Conservation (phyloP, 1,140 invertebrate species). For the Scaptodrosophila lebanonensis region DNA sequence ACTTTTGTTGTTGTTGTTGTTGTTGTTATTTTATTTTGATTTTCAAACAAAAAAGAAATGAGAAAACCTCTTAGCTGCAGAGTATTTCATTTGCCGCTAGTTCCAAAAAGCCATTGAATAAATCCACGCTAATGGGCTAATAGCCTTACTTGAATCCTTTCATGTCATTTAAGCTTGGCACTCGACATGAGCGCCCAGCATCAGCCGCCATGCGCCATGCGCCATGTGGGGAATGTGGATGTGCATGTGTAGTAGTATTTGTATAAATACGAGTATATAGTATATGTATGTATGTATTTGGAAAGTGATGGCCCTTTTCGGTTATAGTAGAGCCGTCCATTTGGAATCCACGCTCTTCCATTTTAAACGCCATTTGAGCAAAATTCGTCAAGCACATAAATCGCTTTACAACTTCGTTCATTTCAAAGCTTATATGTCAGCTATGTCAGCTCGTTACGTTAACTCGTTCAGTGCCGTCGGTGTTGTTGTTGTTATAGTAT, state of each 20-base stretch:
- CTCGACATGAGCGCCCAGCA: not conserved
- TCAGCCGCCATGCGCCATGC: not conserved
- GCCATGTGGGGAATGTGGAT: not conserved
- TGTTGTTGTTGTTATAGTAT: too few species aligned
- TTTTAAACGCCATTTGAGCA: not conserved
- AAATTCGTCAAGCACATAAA: slow-evolving; percentile 3
- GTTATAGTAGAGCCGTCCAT: too few species aligned
- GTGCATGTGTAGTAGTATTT: not conserved
- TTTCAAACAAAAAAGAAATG: too few species aligned
- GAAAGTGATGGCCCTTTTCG: not conserved
- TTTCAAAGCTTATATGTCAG: not conserved
- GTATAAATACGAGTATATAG: too few species aligned
- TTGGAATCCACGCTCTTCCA: not conserved
- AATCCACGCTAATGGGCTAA: not conserved
- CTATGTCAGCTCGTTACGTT: too few species aligned
- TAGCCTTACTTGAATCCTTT: not conserved
- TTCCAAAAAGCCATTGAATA: not conserved
- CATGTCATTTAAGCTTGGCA: not conserved
- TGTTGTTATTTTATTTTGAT: too few species aligned
- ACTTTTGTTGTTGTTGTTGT: too few species aligned
- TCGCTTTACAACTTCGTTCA: not conserved
- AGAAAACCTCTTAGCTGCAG: too few species aligned
- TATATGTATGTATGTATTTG: too few species aligned
- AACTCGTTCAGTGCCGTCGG: not conserved
- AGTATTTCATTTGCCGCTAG: not conserved